Evolutionary conservation across 2,113 vertebrate species (phyloP), one percentile per base, ranked within the genome.

Genomic region (Numenius arquata): DNA sequence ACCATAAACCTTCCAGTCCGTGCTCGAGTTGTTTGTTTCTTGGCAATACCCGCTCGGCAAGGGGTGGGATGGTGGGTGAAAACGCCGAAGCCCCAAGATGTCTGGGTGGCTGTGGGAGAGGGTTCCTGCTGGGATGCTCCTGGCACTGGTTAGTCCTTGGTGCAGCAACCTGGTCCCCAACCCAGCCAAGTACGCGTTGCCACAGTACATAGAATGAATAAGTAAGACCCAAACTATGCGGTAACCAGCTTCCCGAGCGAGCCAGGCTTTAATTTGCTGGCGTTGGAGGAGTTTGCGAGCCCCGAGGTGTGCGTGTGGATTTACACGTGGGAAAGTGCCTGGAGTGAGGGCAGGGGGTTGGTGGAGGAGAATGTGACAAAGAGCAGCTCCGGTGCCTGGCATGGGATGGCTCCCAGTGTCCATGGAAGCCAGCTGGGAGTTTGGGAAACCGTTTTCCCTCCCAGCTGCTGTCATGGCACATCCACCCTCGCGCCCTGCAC

Each of bases 401-500:
- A 6, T 0, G 9, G 71, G 11, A 10, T 0, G 17, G 41, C 29
- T 91, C 36, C 61, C 22, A 4, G 66, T 16, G 45, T 1, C 8
- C 0, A 5, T 26, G 72, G 84, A 26, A 58, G 27, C 2, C 1
- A 1, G 11, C 12, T 27, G 34, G 12, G 77, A 40, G 36, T 32
- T 80, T 7, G 6, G 53, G 53, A 48, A 52, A 40, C 45, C 0
- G 0, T 4, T 67, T 66, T n/a, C 34, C 41, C 8, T 30, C 47
- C 45, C 68, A 20, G 79, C 13, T 0, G 8, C 85, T 43, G 45
- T 15, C 32, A 1, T 1, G 13, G 41, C 72, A 58, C 47, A 27
- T n/a, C 71, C 8, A 1, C 30, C 12, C 58, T 53, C 5, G 0
- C 0, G 4, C 47, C 40, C 48, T 47, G 30, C 0, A 1, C n/a